These are phyloP conservation scores for Hyles lineata DNA, from an alignment of 2,888 invertebrate genomes.

Conservation along the genomic window DNA sequence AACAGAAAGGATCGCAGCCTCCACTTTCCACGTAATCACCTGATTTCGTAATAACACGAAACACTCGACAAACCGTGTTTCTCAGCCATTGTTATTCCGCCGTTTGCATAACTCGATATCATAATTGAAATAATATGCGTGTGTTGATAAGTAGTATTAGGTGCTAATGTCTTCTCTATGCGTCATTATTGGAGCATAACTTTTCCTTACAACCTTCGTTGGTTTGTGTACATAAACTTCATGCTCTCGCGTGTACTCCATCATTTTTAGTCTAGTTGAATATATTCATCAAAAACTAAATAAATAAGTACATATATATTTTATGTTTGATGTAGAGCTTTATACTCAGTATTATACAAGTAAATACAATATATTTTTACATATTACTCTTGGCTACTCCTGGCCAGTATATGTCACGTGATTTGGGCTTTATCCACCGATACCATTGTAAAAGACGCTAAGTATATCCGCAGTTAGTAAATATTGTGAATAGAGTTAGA, in stretches of 20 bases:
- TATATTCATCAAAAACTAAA: no score
- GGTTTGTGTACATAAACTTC: not conserved
- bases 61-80: constrained; percentile 22
- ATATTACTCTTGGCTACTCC: no score
- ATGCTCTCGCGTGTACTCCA: not conserved
- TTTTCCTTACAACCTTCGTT: constrained; percentile 4
- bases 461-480: not conserved
- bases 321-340: no score
- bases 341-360: no score
- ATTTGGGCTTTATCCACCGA: no score
- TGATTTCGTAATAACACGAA: constrained; percentile 24
- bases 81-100: constrained; percentile 30
- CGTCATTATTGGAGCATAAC: constrained; percentile 19
- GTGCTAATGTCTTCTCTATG: constrained; percentile 1
- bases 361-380: no score
- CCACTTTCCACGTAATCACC: constrained; percentile 28
- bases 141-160: constrained; percentile 13
- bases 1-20: constrained; percentile 19
- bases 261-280: not conserved
- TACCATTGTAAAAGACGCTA: no score
- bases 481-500: not conserved
- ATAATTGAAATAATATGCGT: constrained; percentile 28
- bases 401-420: no score
- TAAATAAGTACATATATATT: no score
- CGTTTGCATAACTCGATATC: constrained; percentile 30